A percentile compares a stretch with the other conserved stretches of the same genome.
phyloP scores from a whole-genome alignment of 2,797 vertebrate genomes.

The Brotula barbata region DNA sequence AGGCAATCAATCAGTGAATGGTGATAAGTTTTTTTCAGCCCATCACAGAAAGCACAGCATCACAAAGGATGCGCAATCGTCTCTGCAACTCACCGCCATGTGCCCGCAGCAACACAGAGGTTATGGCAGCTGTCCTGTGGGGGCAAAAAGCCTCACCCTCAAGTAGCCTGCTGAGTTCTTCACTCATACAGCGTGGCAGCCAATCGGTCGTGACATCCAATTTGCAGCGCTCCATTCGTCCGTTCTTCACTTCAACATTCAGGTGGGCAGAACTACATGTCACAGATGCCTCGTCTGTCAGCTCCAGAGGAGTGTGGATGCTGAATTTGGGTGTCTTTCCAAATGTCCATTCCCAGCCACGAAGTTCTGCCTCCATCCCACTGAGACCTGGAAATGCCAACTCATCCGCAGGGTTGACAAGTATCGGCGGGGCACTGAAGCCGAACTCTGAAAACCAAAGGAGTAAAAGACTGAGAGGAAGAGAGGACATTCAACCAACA shows the following conservation, averaged over 20 bases:
- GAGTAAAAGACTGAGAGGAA: no score
- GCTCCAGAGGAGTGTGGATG: constrained; percentile 73
- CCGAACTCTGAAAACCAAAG: constrained; percentile 64
- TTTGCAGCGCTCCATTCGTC: constrained; percentile 79
- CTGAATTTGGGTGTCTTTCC: constrained; percentile 93
- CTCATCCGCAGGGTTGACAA: constrained; percentile 84
- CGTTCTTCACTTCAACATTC: constrained; percentile 82
- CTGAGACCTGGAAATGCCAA: constrained; percentile 81
- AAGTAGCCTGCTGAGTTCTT: constrained; percentile 74
- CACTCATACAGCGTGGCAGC: constrained; percentile 71
- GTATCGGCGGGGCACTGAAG: constrained; percentile 52
- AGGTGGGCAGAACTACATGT: constrained; percentile 52
- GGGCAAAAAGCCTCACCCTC: constrained; percentile 85
- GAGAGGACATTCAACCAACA: no score
- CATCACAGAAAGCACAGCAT: constrained; percentile 81
- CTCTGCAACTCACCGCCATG: constrained; percentile 62
- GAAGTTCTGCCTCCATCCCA: constrained; percentile 76
- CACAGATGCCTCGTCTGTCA: constrained; percentile 52
- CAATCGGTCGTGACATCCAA: constrained; percentile 79
- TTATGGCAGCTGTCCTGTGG: constrained; percentile 59
- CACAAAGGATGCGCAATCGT: constrained; percentile 80
- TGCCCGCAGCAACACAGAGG: constrained; percentile 64
- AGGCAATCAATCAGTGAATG: no score
- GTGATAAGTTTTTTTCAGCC: constrained; percentile 69
- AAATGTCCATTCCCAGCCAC: constrained; percentile 92